Percentiles rank a stretch among this genome's conserved stretches.
These are phyloP conservation scores for Gopherus evgoodei DNA, from an alignment of 2,113 vertebrate genomes.

Conservation along the genomic window DNA sequence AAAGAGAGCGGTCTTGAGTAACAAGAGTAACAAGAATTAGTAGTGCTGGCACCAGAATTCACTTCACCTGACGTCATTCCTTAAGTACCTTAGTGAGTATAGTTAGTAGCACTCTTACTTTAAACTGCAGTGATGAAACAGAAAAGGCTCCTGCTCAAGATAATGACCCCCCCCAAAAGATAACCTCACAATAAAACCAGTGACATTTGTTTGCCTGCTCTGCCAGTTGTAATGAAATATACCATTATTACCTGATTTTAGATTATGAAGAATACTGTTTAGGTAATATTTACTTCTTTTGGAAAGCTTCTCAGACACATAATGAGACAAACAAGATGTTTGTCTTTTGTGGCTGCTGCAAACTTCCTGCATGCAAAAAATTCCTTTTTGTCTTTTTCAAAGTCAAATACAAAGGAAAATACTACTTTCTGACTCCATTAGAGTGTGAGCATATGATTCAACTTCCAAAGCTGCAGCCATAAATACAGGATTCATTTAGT, in stretches of 20 bases:
- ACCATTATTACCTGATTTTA: constrained; percentile 64
- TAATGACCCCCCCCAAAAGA: constrained; percentile 52
- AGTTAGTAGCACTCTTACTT: constrained; percentile 49
- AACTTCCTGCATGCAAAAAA: constrained; percentile 6
- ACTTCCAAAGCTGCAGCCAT: constrained; percentile 17
- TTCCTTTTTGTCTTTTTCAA: constrained; percentile 17
- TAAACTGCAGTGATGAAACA: constrained; percentile 63
- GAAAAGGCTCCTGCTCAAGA: constrained; percentile 53
- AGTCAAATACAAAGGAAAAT: constrained; percentile 10
- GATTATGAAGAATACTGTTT: constrained; percentile 40
- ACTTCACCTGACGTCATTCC: constrained; percentile 52
- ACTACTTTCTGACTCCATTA: neutral
- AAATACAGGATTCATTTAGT: constrained; percentile 32
- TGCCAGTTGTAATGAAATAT: constrained; percentile 41
- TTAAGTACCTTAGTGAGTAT: constrained; percentile 43
- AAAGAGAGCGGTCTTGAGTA: neutral
- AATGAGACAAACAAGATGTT: constrained; percentile 47
- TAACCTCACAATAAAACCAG: constrained; percentile 53
- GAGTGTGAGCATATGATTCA: neutral
- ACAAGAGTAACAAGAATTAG: constrained; percentile 30
- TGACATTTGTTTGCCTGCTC: constrained; percentile 47
- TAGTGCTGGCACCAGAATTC: constrained; percentile 28
- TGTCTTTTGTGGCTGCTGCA: constrained; percentile 28
- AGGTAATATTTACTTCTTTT: constrained; percentile 18
- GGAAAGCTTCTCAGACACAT: constrained; percentile 26